A percentile compares a stretch with the other conserved stretches of the same genome.
Conservation (phyloP, 2,797 vertebrate species). For the Pseudomugil tenellus region DNA sequence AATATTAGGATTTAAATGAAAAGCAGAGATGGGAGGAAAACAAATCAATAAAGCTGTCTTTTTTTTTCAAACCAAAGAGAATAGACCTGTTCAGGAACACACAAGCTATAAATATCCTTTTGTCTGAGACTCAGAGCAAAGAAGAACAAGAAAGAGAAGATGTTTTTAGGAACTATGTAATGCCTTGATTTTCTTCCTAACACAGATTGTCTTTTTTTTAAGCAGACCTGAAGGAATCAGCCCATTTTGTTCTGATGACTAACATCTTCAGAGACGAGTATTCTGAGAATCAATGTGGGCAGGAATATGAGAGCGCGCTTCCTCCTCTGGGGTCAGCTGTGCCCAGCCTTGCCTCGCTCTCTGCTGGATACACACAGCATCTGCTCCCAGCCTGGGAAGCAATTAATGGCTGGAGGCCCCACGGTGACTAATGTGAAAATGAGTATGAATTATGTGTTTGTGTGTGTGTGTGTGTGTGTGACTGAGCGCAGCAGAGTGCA, state of each 20-base stretch:
- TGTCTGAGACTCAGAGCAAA: not conserved
- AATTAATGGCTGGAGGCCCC: constrained; percentile 70
- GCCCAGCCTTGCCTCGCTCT: constrained; percentile 75
- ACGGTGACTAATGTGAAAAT: constrained; percentile 67
- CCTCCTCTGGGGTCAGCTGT: constrained; percentile 62
- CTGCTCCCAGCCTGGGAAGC: constrained; percentile 69
- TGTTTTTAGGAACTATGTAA: constrained; percentile 16
- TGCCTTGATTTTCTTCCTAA: constrained; percentile 24
- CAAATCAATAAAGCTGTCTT: constrained; percentile 41
- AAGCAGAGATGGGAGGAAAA: constrained; percentile 31
- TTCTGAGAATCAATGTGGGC: constrained; percentile 71
- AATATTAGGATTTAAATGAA: constrained; percentile 29
- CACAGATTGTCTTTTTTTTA: constrained; percentile 21
- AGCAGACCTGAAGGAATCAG: constrained; percentile 50
- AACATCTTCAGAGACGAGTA: constrained; percentile 66
- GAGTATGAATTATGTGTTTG: constrained; percentile 47
- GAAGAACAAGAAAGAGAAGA: constrained; percentile 6
- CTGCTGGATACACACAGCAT: constrained; percentile 42
- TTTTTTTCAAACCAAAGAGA: constrained; percentile 30
- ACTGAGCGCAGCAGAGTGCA: constrained; percentile 50
- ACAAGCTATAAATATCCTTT: not conserved
- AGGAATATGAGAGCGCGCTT: constrained; percentile 67
- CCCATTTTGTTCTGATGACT: constrained; percentile 62
- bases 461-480: constrained; percentile 33
- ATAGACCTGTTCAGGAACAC: constrained; percentile 22